Base-by-base conservation (phyloP, 2,888 invertebrate genomes). In the Amphipyra tragopoginis region DNA sequence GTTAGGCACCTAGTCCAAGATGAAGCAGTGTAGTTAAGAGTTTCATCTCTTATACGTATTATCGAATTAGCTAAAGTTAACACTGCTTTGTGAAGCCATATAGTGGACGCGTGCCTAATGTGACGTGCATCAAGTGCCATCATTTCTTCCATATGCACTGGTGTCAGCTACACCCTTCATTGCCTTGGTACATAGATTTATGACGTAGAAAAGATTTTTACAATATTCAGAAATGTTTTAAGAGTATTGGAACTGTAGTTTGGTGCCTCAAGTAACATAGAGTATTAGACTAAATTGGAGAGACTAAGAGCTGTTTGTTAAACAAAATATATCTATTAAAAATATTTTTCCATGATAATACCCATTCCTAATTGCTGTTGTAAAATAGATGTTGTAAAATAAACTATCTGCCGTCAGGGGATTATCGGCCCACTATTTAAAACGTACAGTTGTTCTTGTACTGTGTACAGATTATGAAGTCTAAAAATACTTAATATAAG, bases 211-310 rank as follows among this genome's bases (percentile, higher is more conserved):
- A 65, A 40, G 34, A 59, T 64, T 66, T 60, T 65, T 66, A 72
- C 64, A 75, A 52, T 68, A 65, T 65, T 65, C 58, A 61, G 42
- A 57, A 47, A 57, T 65, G 40, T 59, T 56, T 63, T 58, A 55
- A 63, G 47, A 40, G 15, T 67, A 40, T 65, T 65, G 42, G 49
- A 71, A 64, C 59, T 67, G 56, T 64, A 66, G 58, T 72, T 65
- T 59, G 64, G 69, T 69, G 64, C 79, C 64, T 77, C 56, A 39
- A 58, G n/a, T 64, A 48, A 59, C 44, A 52, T 64, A 57, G 55
- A 62, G 60, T 50, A 58, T 67, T 65, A 45, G 21, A 63, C 63
- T 65, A 65, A 70, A 70, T 66, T 77, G 78, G 40, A 74, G 65
- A 53, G 13, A 45, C 14, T 58, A 47, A 14, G 34, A 54, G 29